Conservation (phyloP, 2,888 invertebrate genomes). For the Neocrepidodera transversa region DNA sequence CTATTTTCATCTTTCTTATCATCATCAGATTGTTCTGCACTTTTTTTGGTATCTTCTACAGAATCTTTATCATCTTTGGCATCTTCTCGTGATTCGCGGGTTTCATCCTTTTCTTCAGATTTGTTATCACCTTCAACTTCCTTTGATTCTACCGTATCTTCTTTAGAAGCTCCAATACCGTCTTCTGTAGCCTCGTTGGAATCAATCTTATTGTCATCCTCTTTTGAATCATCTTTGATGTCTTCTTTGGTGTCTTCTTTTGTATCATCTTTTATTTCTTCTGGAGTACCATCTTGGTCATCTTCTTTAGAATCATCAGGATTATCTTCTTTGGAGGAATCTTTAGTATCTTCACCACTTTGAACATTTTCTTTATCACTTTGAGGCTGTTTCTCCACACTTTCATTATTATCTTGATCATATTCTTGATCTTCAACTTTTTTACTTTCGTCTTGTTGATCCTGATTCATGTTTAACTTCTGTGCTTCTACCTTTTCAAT, state of each 20-base stretch:
- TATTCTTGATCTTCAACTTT: slow-evolving; percentile 38
- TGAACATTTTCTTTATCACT: slow-evolving; percentile 28
- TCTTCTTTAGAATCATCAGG: slow-evolving; percentile 31
- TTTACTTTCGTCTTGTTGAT: slow-evolving; percentile 29
- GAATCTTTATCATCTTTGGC: slow-evolving; percentile 9
- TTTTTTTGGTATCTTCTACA: slow-evolving; percentile 7
- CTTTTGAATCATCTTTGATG: not conserved
- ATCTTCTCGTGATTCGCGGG: slow-evolving; percentile 28
- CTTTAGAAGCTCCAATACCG: slow-evolving; percentile 12
- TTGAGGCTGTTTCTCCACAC: slow-evolving; percentile 32
- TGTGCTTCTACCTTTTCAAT: slow-evolving; percentile 31
- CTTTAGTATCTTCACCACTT: slow-evolving; percentile 26
- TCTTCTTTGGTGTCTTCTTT: slow-evolving; percentile 33
- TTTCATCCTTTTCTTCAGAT: slow-evolving; percentile 39
- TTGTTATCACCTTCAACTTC: not conserved
- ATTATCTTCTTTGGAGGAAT: slow-evolving; percentile 5
- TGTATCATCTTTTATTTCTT: slow-evolving; percentile 27
- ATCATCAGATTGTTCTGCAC: not conserved
- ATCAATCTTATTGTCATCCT: slow-evolving; percentile 13
- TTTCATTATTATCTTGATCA: slow-evolving; percentile 38
- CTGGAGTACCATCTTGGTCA: slow-evolving; percentile 1
- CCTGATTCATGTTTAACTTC: slow-evolving; percentile 13
- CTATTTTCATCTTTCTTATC: not conserved
- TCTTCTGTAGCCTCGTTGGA: not conserved
- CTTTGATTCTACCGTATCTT: slow-evolving; percentile 1